Conservation (phyloP, 2,888 invertebrate species). For the Melanargia galathea region DNA sequence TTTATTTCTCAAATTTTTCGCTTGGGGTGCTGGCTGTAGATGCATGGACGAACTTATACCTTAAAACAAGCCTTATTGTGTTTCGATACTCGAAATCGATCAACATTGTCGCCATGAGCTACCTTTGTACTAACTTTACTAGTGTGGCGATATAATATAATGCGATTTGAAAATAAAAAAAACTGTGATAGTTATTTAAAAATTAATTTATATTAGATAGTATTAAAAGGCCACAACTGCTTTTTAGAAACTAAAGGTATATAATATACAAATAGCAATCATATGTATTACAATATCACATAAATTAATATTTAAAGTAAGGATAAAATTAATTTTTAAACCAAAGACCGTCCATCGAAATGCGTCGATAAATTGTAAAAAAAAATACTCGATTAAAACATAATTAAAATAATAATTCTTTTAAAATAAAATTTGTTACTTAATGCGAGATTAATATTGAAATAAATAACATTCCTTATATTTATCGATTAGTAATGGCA, state of each 20-base stretch:
- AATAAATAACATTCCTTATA: slow-evolving; percentile 47
- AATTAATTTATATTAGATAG: slow-evolving; percentile 68
- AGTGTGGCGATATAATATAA: too few relatives aligned
- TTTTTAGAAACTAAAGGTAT: slow-evolving; percentile 49
- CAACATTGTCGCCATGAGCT: too few relatives aligned
- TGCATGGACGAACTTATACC: too few relatives aligned
- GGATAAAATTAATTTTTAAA: slow-evolving; percentile 10
- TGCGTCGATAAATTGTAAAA: slow-evolving; percentile 15
- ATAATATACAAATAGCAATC: slow-evolving; percentile 53
- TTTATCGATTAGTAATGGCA: slow-evolving; percentile 70
- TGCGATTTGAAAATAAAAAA: neutral
- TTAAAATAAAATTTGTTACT: slow-evolving; percentile 31
- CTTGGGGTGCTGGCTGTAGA: too few relatives aligned
- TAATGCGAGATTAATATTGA: slow-evolving; percentile 44
- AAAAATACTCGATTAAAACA: slow-evolving; percentile 23
- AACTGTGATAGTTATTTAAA: slow-evolving; percentile 33
- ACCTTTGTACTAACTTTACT: too few relatives aligned
- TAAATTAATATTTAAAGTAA: slow-evolving; percentile 32
- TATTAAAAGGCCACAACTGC: slow-evolving; percentile 60
- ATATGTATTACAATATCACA: slow-evolving; percentile 40
- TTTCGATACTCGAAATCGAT: too few relatives aligned
- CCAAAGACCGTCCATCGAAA: slow-evolving; percentile 17
- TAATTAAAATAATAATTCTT: slow-evolving; percentile 23
- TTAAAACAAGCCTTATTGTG: too few relatives aligned
- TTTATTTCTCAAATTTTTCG: too few relatives aligned